Percentiles rank a stretch among this genome's conserved stretches.
These are phyloP conservation scores for Steinernema khuongi DNA, from an alignment of 1,140 invertebrate species.

Conservation along the genomic window DNA sequence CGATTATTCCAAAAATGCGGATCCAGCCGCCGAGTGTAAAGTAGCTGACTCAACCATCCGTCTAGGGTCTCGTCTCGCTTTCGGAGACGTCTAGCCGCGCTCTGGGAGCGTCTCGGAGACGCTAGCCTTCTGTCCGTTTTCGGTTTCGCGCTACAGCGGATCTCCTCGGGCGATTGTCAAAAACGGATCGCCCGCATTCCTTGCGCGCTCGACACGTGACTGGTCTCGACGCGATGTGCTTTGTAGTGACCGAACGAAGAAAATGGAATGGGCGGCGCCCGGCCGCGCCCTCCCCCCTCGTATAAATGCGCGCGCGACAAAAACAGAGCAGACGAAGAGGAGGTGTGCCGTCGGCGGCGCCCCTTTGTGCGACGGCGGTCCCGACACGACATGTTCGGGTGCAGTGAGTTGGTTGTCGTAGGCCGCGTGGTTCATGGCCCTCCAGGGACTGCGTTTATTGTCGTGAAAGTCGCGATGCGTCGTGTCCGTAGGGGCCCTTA, in stretches of 20 bases:
- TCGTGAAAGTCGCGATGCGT: neutral
- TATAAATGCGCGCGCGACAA: slow-evolving; percentile 3
- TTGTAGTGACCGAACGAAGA: slow-evolving; percentile 14
- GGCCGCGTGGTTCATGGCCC: too few relatives aligned
- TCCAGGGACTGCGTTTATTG: too few relatives aligned
- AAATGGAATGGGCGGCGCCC: neutral
- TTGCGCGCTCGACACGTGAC: neutral
- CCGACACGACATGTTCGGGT: neutral
- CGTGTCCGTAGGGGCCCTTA: neutral
- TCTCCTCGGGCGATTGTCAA: slow-evolving; percentile 14
- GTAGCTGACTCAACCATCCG: too few relatives aligned
- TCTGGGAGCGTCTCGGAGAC: neutral
- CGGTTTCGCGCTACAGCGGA: neutral
- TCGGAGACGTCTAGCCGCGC: neutral
- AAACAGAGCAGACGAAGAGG: neutral
- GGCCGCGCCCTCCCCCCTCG: neutral
- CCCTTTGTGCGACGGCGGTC: neutral
- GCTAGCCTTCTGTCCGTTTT: neutral
- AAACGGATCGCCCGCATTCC: slow-evolving; percentile 16
- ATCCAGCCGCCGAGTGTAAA: too few relatives aligned
- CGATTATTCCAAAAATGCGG: too few relatives aligned
- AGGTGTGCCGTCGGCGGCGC: neutral
- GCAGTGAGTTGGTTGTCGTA: neutral
- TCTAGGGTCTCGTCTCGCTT: neutral
- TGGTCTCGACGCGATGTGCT: slow-evolving; percentile 16